A percentile compares a stretch with the other conserved stretches of the same genome.
Conservation (phyloP, 1,140 invertebrate species). For the Halictus rubicundus region DNA sequence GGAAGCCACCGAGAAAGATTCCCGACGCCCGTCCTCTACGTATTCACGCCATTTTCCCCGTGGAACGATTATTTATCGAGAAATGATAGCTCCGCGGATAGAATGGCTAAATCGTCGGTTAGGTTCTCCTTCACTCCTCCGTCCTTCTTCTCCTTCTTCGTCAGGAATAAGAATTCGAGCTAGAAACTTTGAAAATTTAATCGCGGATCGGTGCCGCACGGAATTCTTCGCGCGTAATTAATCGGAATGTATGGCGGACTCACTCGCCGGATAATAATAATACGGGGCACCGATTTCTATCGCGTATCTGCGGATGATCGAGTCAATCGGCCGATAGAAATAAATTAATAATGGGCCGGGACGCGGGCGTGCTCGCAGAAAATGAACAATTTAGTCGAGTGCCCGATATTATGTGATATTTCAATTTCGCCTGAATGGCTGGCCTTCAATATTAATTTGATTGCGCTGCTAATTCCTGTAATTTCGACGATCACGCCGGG, state of each 20-base stretch:
- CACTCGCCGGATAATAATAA: neutral
- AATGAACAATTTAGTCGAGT: conserved; percentile 47
- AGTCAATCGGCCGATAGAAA: conserved; percentile 13
- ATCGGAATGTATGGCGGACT: neutral
- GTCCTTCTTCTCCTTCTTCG: no score
- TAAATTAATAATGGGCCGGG: conserved; percentile 27
- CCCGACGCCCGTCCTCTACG: neutral
- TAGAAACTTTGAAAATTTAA: no score
- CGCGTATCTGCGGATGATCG: neutral
- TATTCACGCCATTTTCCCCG: neutral
- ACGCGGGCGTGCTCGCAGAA: conserved; percentile 9
- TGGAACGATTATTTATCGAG: neutral
- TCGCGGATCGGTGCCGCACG: neutral
- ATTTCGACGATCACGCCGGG: conserved; percentile 37
- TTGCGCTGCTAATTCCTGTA: conserved; percentile 34
- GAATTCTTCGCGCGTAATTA: neutral
- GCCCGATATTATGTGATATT: conserved; percentile 29
- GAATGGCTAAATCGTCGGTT: neutral
- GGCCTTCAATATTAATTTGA: conserved; percentile 42
- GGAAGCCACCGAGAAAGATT: neutral
- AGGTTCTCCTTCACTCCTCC: no score
- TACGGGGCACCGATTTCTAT: neutral
- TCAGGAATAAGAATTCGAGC: no score
- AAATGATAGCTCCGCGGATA: neutral
- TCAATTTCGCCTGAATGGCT: conserved; percentile 25